Evolutionary conservation across 23 tunicate genomes (phyloP).

Genomic region (Styela plicata): DNA sequence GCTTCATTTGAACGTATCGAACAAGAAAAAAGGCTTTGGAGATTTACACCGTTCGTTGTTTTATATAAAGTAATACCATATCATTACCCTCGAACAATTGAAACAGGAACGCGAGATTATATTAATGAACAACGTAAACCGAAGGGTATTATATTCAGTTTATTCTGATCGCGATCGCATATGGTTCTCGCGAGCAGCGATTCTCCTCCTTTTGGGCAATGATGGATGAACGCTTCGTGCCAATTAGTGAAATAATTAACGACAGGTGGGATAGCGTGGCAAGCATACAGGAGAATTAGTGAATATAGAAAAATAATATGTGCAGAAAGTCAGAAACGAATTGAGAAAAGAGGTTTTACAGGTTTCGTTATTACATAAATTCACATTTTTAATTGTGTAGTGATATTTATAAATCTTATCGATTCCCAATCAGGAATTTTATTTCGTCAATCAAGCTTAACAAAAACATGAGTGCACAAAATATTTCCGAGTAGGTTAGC

Average conservation of each 20-base stretch:
- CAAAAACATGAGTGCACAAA: no score
- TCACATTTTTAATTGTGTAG: no score
- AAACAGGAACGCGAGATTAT: not conserved
- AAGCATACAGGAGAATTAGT: not conserved
- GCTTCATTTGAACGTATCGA: not conserved
- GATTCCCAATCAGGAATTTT: no score
- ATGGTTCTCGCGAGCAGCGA: not conserved
- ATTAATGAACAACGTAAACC: not conserved
- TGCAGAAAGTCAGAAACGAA: no score
- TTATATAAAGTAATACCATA: not conserved
- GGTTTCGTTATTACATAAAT: no score
- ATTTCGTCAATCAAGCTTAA: no score
- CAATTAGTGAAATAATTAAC: not conserved
- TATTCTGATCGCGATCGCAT: not conserved
- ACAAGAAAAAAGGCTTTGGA: not conserved
- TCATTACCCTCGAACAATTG: not conserved
- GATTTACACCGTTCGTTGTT: not conserved
- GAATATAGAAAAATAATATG: no score
- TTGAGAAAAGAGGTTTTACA: no score
- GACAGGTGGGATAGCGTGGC: not conserved
- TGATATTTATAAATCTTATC: no score
- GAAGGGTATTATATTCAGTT: not conserved
- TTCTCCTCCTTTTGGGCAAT: not conserved
- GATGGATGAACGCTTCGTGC: not conserved
- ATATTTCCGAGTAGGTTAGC: no score